Conservation (phyloP, 2,888 invertebrate species). For the Tridacna crocea region DNA sequence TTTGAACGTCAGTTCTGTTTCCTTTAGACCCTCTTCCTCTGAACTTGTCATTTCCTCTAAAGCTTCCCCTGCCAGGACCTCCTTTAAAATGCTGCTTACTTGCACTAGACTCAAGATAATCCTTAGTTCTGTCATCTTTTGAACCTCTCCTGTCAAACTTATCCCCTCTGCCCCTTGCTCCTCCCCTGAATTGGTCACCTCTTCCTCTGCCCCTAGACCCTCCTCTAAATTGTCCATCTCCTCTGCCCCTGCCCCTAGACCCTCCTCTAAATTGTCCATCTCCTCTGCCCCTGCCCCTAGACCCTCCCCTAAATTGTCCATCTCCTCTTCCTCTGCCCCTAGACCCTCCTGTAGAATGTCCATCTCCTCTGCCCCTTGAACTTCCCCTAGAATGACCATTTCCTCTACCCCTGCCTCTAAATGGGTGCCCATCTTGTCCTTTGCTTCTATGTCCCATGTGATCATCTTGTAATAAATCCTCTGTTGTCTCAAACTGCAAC, state of each 20-base stretch:
- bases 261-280: neutral
- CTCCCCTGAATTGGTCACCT: neutral
- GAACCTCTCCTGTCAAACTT: conserved; percentile 1
- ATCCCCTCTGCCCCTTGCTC: neutral
- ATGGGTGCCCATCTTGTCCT: neutral
- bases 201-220: neutral
- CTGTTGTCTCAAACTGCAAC: too few species aligned
- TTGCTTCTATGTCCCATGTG: neutral
- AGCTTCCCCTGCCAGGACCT: conserved; percentile 7
- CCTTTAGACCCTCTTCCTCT: neutral
- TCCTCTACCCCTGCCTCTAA: neutral
- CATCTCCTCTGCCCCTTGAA: conserved; percentile 1
- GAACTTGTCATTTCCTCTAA: neutral
- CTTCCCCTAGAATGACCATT: neutral
- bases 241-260: neutral
- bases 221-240: neutral
- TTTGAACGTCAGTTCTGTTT: neutral
- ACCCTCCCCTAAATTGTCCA: neutral
- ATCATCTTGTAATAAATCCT: neutral
- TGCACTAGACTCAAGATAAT: neutral
- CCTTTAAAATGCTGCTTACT: neutral
- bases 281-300: neutral
- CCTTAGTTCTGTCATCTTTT: neutral
- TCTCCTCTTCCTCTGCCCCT: neutral
- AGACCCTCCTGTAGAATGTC: neutral